Evolutionary conservation across 1,140 invertebrate genomes (phyloP).

Genomic region (Oedothorax gibbosus): DNA sequence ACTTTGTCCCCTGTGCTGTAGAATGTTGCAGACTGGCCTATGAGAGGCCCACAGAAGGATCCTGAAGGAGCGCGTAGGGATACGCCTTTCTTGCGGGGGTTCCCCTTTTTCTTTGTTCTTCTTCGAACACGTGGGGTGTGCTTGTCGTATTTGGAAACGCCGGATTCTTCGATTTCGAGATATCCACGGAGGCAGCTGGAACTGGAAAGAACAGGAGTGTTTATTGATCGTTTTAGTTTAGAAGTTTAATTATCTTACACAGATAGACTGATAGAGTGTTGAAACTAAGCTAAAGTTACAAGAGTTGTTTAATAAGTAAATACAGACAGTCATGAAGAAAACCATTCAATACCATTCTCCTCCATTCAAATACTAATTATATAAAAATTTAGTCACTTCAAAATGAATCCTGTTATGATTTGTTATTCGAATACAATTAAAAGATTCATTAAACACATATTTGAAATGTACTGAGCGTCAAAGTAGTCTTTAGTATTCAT

Average conservation of each 20-base stretch:
- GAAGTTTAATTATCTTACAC: neutral
- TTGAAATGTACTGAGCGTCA: too few species aligned
- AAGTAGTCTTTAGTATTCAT: too few species aligned
- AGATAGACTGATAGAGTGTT: neutral
- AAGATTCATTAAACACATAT: too few species aligned
- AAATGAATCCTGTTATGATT: too few species aligned
- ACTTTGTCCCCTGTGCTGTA: slow-evolving; percentile 54
- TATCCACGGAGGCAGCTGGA: slow-evolving; percentile 32
- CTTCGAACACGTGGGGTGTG: neutral
- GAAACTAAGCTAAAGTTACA: neutral
- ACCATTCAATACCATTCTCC: too few species aligned
- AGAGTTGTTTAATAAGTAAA: neutral
- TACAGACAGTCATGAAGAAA: neutral
- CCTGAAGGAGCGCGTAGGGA: slow-evolving; percentile 16
- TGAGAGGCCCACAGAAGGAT: slow-evolving; percentile 57
- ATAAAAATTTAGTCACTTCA: too few species aligned
- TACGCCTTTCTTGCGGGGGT: neutral
- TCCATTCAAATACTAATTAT: too few species aligned
- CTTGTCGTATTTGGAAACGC: neutral
- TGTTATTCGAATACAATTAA: too few species aligned
- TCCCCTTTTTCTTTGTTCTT: slow-evolving; percentile 44
- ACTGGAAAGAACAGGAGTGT: neutral
- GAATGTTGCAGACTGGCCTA: slow-evolving; percentile 57
- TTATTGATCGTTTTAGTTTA: neutral
- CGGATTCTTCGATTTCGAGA: slow-evolving; percentile 44